Evolutionary conservation across 2,888 invertebrate species (phyloP).

Genomic region (Acronicta alni): DNA sequence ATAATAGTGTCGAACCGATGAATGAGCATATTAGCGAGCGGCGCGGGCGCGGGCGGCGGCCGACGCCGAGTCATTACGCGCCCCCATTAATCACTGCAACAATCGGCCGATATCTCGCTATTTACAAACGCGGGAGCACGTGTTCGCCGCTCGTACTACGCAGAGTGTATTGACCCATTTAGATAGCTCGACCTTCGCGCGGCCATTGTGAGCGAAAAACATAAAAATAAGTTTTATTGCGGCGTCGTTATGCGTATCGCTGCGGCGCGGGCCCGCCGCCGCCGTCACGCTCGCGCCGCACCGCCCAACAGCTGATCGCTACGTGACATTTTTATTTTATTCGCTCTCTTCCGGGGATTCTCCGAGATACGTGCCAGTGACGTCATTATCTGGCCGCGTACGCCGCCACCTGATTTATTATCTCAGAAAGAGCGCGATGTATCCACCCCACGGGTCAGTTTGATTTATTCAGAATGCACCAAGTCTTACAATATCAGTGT

Average conservation of each 20-base stretch:
- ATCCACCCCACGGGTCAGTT: conserved; percentile 70
- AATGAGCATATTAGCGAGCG: conserved; percentile 86
- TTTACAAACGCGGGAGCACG: conserved; percentile 89
- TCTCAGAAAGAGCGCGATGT: conserved; percentile 74
- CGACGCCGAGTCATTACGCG: conserved; percentile 86
- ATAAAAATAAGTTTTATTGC: conserved; percentile 90
- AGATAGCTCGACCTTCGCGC: conserved; percentile 90
- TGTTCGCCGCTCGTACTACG: conserved; percentile 87
- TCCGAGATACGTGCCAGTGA: conserved; percentile 88
- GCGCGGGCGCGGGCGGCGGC: conserved; percentile 71
- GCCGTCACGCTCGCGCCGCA: conserved; percentile 78
- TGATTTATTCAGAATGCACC: conserved; percentile 72
- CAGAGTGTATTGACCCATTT: conserved; percentile 89
- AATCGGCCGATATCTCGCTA: conserved; percentile 90
- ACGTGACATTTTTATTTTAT: conserved; percentile 90
- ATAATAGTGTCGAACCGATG: conserved; percentile 86
- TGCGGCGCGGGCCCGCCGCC: conserved; percentile 73
- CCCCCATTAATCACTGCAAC: conserved; percentile 89
- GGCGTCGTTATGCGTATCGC: conserved; percentile 89
- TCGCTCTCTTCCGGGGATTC: conserved; percentile 88
- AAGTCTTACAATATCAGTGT: conserved; percentile 72
- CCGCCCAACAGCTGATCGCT: conserved; percentile 88
- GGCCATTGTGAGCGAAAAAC: conserved; percentile 90
- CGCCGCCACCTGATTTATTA: conserved; percentile 85
- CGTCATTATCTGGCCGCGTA: conserved; percentile 85